These are phyloP conservation scores for Mycteria americana DNA, from an alignment of 2,797 vertebrate genomes.

Conservation along the genomic window DNA sequence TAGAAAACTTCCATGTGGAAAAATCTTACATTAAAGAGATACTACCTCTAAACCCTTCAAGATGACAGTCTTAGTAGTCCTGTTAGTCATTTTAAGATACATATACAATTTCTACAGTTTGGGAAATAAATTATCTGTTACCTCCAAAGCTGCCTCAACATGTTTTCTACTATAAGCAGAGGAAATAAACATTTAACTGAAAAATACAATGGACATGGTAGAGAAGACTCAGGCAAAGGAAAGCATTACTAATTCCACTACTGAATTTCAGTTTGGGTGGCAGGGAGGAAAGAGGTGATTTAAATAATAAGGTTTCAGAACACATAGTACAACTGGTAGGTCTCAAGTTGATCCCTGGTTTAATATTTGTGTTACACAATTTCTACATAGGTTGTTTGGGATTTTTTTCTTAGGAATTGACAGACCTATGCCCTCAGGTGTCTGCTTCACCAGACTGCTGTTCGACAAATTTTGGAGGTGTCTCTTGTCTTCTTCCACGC, in stretches of 20 bases:
- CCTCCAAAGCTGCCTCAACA: not conserved
- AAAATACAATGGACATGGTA: not conserved
- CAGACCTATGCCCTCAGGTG: not conserved
- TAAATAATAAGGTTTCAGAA: not conserved
- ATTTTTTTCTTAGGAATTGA: not conserved
- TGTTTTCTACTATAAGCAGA: not conserved
- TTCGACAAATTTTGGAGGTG: not conserved
- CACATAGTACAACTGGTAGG: not conserved
- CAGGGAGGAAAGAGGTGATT: not conserved
- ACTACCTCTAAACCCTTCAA: not conserved
- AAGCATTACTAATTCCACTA: not conserved
- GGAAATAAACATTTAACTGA: not conserved
- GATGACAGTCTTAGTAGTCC: not conserved
- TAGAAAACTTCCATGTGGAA: not conserved
- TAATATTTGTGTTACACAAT: not conserved
- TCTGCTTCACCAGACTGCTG: not conserved
- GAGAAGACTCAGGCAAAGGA: not conserved
- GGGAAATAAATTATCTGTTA: not conserved
- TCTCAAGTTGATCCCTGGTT: not conserved
- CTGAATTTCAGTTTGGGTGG: not conserved
- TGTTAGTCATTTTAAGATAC: not conserved
- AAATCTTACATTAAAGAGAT: not conserved
- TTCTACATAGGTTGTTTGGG: not conserved
- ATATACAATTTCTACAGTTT: not conserved
- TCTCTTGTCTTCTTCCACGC: not conserved